Evolutionary conservation across 2,797 vertebrate genomes (phyloP), one percentile per base, ranked within the genome.

Genomic region (Periophthalmus magnuspinnatus): DNA sequence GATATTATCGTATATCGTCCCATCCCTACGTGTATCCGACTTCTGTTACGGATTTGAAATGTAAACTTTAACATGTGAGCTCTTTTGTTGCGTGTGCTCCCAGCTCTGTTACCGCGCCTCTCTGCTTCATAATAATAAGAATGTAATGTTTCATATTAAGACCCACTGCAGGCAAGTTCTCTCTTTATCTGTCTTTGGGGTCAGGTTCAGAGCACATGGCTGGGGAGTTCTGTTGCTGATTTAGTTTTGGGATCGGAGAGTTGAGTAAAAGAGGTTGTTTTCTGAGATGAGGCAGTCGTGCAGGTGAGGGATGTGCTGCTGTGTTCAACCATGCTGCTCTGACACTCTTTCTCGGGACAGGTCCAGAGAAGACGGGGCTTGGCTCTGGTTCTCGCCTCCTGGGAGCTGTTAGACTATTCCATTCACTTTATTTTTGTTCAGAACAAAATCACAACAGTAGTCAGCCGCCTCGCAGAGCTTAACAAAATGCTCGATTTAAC

Each of bases 221-320:
- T 50, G 34, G 5, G 57, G 62, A 67, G 52, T 17, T 5, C 21
- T 6, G 41, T 16, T 28, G n/a, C 54, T 22, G 59, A 74, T 62
- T 71, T 64, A 70, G 28, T 68, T 68, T 68, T 58, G 58, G 72
- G 52, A 48, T 45, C 19, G 34, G 52, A 54, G 34, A 67, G 66
- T 69, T 59, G 5, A 63, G 69, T 13, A 52, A 50, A 69, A 52
- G n/a, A 0, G 38, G 41, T 38, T 50, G 54, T 17, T 54, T 60
- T 62, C 50, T 48, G 71, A 68, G 59, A 65, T 22, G 67, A 7
- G 48, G 66, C 61, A 14, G 65, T 48, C 28, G 28, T 75, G 45
- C 62, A 33, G 34, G 17, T 75, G 68, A 60, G 19, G 57, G 33
- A 60, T 60, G 68, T 60, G 52, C 41, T 36, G 58, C 33, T 22